These are phyloP conservation scores for Pitta sordida DNA, from an alignment of 2,113 vertebrate species.

Conservation along the genomic window DNA sequence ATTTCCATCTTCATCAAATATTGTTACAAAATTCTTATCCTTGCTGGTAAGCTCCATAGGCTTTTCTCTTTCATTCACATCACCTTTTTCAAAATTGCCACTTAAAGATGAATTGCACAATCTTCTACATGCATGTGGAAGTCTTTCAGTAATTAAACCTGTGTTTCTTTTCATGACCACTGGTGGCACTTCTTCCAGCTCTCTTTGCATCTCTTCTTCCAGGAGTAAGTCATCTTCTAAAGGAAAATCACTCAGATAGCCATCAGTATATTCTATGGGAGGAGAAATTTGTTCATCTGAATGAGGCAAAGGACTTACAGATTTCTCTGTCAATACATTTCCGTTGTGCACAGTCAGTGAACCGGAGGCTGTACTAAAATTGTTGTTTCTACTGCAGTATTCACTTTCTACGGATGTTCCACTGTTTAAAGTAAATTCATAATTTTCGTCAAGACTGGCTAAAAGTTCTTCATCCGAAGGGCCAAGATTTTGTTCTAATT, in stretches of 20 bases:
- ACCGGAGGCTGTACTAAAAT: constrained; percentile 22
- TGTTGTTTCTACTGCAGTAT: constrained; percentile 69
- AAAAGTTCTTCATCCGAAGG: constrained; percentile 86
- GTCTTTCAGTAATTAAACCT: background rate
- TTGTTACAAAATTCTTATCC: background rate
- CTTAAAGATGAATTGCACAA: background rate
- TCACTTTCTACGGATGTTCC: constrained; percentile 71
- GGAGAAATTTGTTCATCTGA: background rate
- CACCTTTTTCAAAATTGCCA: background rate
- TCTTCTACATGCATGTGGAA: background rate
- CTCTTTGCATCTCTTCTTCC: constrained; percentile 23
- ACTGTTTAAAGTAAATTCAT: constrained; percentile 55
- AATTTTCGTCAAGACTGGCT: constrained; percentile 79
- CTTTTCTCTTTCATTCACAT: background rate
- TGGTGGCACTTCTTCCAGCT: background rate
- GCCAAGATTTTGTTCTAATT: constrained; percentile 61
- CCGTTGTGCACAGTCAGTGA: background rate
- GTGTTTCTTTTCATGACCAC: background rate
- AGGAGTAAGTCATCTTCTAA: constrained; percentile 20
- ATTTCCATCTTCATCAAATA: background rate
- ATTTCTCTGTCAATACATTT: background rate
- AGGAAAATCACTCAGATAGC: constrained; percentile 8
- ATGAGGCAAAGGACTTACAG: constrained; percentile 1
- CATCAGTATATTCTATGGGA: background rate
- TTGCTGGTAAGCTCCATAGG: background rate